Base-by-base conservation (phyloP, 2,797 vertebrate genomes). In the Tenualosa thibaudeaui region DNA sequence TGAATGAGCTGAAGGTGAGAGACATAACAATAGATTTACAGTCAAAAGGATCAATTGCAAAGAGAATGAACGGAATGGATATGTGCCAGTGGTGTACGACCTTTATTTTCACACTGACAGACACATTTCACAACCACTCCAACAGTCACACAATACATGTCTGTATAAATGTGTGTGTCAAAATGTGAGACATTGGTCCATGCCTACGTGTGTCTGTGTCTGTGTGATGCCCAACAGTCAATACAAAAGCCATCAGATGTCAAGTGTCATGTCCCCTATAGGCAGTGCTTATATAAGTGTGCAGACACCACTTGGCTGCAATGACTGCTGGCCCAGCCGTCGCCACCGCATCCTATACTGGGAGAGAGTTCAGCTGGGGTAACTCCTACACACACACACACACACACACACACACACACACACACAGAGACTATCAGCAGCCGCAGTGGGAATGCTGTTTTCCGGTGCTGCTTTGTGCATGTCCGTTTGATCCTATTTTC, bases 331-430 rank as follows among this genome's bases (percentile, higher is more conserved):
- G 58, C 22, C 58, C 68, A 12, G 31, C 31, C 17, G 71, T 9
- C 17, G 40, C 19, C 6, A 40, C 37, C 71, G 19, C 71, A 78
- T 78, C 71, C 71, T 78, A 78, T 78, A 78, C 71, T 78, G 40
- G 71, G 37, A 78, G 17, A 78, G 17, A 40, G 71, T 78, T 43
- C 71, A 78, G 37, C 71, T 22, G 40, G 46, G 71, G 71, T 78
- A 46, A 46, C 71, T 62, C 6, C n/a, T 12, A 13, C 15, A 5
- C 37, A 75, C 12, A 17, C 68, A 43, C 31, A 75, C 68, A 37
- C 24, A 37, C 26, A 71, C 24, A 68, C 62, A 68, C 24, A 31
- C 24, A 68, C 62, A 68, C 24, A 31, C 62, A 37, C 62, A 68
- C 62, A 31, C 62, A 68, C 26, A 68, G 7, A 68, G 10, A 65